Conservation (phyloP, 2,797 vertebrate genomes). For the Rhinella marina region DNA sequence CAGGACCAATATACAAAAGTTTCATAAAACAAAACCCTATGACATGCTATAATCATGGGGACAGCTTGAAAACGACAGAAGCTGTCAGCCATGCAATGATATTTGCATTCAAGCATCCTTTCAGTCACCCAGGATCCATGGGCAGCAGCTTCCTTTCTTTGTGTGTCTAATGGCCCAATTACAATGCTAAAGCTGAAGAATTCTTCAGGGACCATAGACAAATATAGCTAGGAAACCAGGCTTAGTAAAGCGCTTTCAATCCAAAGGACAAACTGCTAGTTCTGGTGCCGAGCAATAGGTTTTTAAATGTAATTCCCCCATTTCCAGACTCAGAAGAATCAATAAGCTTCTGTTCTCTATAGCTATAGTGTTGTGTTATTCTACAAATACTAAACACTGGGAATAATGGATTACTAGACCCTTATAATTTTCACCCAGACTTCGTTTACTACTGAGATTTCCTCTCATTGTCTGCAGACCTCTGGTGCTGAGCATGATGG, state of each 20-base stretch:
- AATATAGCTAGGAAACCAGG: constrained; percentile 21
- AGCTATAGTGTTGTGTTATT: neutral
- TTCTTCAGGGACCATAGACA: constrained; percentile 48
- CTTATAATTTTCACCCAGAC: too few species aligned
- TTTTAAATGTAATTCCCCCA: neutral
- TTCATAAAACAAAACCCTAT: neutral
- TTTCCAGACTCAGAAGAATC: constrained; percentile 9
- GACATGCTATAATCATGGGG: constrained; percentile 1
- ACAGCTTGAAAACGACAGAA: constrained; percentile 16
- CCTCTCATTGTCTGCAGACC: too few species aligned
- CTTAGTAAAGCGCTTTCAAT: constrained; percentile 12
- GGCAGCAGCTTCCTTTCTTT: constrained; percentile 11
- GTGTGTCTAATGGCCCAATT: constrained; percentile 42
- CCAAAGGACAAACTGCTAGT: constrained; percentile 27
- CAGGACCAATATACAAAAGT: neutral
- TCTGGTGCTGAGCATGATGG: too few species aligned
- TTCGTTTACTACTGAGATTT: too few species aligned
- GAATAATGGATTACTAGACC: too few species aligned
- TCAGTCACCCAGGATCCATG: neutral
- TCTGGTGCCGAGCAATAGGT: constrained; percentile 1
- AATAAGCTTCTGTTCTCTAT: neutral
- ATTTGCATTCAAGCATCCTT: constrained; percentile 24
- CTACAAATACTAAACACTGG: too few species aligned
- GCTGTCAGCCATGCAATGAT: neutral
- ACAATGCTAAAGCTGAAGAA: constrained; percentile 37